A percentile compares a stretch with the other conserved stretches of the same genome.
Conservation (phyloP, 2,113 vertebrate genomes). For the Tragelaphus scriptus region DNA sequence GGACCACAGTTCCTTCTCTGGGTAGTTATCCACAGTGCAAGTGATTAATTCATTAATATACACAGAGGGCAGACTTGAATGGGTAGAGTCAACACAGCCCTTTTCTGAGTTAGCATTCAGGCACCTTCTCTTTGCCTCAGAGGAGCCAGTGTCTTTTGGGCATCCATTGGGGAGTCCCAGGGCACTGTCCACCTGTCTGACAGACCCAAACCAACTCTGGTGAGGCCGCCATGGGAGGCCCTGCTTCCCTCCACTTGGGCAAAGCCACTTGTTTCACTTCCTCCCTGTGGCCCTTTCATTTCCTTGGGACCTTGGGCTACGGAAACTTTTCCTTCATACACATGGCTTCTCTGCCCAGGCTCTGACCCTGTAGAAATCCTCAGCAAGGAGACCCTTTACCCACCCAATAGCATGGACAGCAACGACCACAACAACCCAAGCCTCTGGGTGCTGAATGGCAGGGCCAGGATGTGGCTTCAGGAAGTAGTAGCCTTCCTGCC, state of each 20-base stretch:
- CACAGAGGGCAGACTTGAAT: not conserved
- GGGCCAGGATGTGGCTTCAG: not conserved
- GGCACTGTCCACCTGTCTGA: not conserved
- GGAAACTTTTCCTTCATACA: not conserved
- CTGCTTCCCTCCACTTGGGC: not conserved
- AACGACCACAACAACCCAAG: not conserved
- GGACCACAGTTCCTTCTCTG: not conserved
- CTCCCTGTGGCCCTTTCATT: not conserved
- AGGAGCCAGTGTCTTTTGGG: not conserved
- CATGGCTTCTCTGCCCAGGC: not conserved
- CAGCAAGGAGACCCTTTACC: not conserved
- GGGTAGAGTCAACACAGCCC: not conserved
- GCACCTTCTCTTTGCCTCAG: not conserved
- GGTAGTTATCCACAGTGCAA: not conserved
- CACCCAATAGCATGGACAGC: not conserved
- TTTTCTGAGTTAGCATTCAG: not conserved
- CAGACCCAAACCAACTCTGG: not conserved
- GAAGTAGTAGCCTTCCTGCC: not conserved
- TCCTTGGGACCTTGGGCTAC: not conserved
- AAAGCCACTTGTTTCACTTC: not conserved
- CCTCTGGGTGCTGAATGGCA: fast-evolving
- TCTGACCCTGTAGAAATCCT: not conserved
- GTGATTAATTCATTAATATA: not conserved
- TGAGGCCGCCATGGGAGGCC: not conserved
- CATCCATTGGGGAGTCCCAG: not conserved